Percentiles rank a stretch among this genome's conserved stretches.
Conservation (phyloP, 1,140 invertebrate genomes). For the Lepidurus packardi region DNA sequence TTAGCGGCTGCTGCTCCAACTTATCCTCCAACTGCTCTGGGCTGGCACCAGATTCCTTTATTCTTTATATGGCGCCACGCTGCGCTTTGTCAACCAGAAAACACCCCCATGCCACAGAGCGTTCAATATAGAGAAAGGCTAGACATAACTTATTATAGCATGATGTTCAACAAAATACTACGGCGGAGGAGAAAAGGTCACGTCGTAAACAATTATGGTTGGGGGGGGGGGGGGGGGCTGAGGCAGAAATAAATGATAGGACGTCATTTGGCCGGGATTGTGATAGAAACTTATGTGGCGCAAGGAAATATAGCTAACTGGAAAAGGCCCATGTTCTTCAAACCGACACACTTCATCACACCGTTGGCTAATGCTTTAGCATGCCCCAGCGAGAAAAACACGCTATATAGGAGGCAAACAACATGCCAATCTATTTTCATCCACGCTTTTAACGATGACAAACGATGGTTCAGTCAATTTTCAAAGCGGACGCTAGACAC, state of each 20-base stretch:
- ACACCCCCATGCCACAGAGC: slow-evolving; percentile 8
- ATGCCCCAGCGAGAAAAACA: background rate
- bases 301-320: background rate
- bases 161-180: slow-evolving; percentile 12
- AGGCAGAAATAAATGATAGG: slow-evolving; percentile 16
- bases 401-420: background rate
- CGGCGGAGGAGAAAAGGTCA: background rate
- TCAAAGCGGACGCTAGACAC: background rate
- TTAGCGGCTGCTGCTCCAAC: background rate
- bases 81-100: slow-evolving; percentile 18
- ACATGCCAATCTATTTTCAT: slow-evolving; percentile 22
- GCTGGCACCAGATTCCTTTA: background rate
- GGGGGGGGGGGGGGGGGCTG: slow-evolving; percentile 5
- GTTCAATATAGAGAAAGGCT: background rate
- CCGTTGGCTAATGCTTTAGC: background rate
- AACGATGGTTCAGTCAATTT: background rate
- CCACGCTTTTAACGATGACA: slow-evolving; percentile 8
- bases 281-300: slow-evolving; percentile 17
- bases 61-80: background rate
- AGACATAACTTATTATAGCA: slow-evolving; percentile 17
- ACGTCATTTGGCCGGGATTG: slow-evolving; percentile 6
- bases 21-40: background rate
- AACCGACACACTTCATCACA: slow-evolving; percentile 10
- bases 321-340: background rate
- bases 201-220: slow-evolving; percentile 19